Percentiles rank a stretch among this genome's conserved stretches.
Conservation (phyloP, 2,888 invertebrate species). For the Rosalia funebris region DNA sequence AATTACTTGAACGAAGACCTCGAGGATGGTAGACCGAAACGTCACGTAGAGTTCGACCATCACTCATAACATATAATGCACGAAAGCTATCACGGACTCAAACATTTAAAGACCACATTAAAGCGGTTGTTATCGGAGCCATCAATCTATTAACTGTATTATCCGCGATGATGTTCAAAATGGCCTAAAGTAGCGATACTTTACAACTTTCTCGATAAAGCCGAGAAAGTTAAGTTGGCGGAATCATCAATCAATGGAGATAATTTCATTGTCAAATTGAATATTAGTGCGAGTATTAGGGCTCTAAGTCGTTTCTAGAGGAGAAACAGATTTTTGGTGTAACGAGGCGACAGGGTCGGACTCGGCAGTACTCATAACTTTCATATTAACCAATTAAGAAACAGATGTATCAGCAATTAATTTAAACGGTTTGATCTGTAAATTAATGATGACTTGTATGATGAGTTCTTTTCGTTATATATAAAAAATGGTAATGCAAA, state of each 20-base stretch:
- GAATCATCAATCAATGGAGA: constrained; percentile 59
- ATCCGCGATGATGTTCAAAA: constrained; percentile 45
- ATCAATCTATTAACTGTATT: constrained; percentile 59
- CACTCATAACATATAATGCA: neutral
- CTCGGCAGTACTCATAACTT: constrained; percentile 20
- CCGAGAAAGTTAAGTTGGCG: constrained; percentile 49
- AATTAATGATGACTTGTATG: too few relatives aligned
- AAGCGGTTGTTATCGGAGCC: constrained; percentile 46
- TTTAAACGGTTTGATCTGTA: too few relatives aligned
- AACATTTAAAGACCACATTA: constrained; percentile 3
- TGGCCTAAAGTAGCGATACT: constrained; percentile 35
- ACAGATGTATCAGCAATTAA: too few relatives aligned
- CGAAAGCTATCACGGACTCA: neutral
- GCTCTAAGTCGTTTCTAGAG: constrained; percentile 52
- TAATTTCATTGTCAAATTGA: constrained; percentile 59
- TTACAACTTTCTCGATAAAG: constrained; percentile 53
- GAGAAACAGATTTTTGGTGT: constrained; percentile 54
- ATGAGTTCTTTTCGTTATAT: too few relatives aligned
- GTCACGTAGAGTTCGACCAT: neutral
- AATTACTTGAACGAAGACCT: too few relatives aligned
- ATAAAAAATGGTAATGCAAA: too few relatives aligned
- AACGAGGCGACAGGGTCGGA: constrained; percentile 42
- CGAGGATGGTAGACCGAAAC: neutral
- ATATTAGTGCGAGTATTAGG: constrained; percentile 54
- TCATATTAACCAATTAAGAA: neutral